These are phyloP conservation scores for Spinibarbus caldwelli DNA, from an alignment of 2,797 vertebrate species.

Conservation along the genomic window DNA sequence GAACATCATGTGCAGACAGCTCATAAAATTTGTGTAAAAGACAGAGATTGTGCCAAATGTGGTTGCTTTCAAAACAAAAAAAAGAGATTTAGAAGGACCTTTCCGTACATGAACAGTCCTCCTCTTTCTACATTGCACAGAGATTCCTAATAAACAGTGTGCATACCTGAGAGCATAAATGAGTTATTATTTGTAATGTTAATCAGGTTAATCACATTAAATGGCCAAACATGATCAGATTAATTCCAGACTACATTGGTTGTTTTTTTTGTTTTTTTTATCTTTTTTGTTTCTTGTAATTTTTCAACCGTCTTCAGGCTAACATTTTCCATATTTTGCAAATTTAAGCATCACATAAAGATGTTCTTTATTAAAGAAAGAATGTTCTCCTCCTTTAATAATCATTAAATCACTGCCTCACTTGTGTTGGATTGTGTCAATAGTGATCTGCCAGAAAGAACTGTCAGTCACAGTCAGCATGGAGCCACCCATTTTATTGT, in stretches of 20 bases:
- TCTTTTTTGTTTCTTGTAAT: background rate
- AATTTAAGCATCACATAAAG: background rate
- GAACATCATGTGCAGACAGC: constrained; percentile 14
- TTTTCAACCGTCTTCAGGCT: background rate
- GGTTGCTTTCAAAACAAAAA: background rate
- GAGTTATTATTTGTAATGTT: background rate
- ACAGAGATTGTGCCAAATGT: background rate
- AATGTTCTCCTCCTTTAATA: background rate
- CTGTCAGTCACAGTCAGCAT: constrained; percentile 2
- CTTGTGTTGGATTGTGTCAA: background rate
- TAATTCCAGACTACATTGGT: background rate
- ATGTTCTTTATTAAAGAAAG: constrained; percentile 18
- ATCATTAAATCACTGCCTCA: constrained; percentile 21
- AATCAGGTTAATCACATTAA: background rate
- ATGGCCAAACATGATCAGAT: background rate
- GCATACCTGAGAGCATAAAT: background rate
- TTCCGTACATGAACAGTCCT: background rate
- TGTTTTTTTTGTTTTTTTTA: too few relatives aligned
- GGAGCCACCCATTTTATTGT: constrained; percentile 4
- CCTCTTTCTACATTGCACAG: background rate
- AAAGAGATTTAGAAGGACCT: background rate
- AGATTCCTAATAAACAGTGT: background rate
- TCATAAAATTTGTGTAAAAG: constrained; percentile 9
- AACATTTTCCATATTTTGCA: background rate
- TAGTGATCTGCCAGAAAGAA: background rate